Conservation (phyloP, 2,888 invertebrate species). For the Leistus spinibarbis region DNA sequence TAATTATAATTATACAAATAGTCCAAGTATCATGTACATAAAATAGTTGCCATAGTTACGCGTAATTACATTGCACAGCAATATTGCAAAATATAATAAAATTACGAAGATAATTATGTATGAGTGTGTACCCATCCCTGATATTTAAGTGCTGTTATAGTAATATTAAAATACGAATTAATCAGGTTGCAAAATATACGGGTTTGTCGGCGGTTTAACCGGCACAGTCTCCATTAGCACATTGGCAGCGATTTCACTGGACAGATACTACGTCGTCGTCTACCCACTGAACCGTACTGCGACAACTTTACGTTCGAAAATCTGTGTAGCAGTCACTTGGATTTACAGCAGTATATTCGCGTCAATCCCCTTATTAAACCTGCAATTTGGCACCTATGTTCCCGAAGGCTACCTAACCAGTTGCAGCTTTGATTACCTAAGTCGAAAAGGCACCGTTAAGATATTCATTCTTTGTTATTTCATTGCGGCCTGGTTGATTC, state of each 20-base stretch:
- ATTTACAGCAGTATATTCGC: slow-evolving; percentile 74
- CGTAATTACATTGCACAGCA: too few relatives aligned
- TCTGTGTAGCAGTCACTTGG: slow-evolving; percentile 73
- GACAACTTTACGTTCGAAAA: slow-evolving; percentile 65
- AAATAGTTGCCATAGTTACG: too few relatives aligned
- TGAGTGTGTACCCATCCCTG: slow-evolving; percentile 50
- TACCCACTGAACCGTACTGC: slow-evolving; percentile 74
- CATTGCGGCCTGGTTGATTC: slow-evolving; percentile 76
- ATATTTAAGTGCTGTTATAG: too few relatives aligned
- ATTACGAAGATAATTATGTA: too few relatives aligned
- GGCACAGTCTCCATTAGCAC: slow-evolving; percentile 83
- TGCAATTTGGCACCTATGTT: slow-evolving; percentile 77
- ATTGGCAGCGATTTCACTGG: slow-evolving; percentile 78
- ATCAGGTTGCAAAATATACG: slow-evolving; percentile 81
- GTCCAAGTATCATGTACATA: too few relatives aligned
- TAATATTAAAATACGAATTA: background rate
- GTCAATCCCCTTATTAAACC: slow-evolving; percentile 69
- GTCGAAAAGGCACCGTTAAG: slow-evolving; percentile 65
- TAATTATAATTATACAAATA: too few relatives aligned
- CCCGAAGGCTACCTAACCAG: slow-evolving; percentile 85
- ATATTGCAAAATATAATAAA: too few relatives aligned
- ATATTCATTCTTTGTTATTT: slow-evolving; percentile 78
- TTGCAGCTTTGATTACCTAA: slow-evolving; percentile 85
- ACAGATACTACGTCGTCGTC: slow-evolving; percentile 82
- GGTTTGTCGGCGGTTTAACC: slow-evolving; percentile 79